A percentile compares a stretch with the other conserved stretches of the same genome.
Evolutionary conservation across 1,140 invertebrate species (phyloP).

Genomic region (Ectropis grisescens): DNA sequence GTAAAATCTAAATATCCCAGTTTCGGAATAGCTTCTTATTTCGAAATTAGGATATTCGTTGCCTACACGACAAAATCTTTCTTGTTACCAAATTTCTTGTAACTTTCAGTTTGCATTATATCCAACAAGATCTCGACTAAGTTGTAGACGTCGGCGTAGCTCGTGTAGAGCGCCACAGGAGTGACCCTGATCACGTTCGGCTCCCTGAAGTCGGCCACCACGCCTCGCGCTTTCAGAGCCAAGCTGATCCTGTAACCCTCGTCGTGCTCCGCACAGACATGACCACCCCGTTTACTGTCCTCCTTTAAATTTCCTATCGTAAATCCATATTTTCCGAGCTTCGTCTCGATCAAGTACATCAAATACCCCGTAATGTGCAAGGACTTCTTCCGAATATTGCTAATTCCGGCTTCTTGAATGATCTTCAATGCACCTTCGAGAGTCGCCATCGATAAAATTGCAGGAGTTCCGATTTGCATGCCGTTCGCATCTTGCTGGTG

Average conservation of each 20-base stretch:
- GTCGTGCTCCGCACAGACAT: constrained; percentile 42
- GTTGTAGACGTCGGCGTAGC: constrained; percentile 38
- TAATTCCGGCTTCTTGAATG: constrained; percentile 35
- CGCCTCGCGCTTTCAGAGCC: constrained; percentile 28
- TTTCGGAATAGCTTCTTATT: too few relatives aligned
- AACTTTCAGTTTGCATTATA: constrained; percentile 30
- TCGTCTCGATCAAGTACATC: constrained; percentile 46
- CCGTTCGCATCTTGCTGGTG: constrained; percentile 38
- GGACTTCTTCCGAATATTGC: constrained; percentile 40
- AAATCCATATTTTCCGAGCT: constrained; percentile 30
- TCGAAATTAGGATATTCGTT: too few relatives aligned
- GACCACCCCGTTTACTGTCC: constrained; percentile 40
- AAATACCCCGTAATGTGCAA: constrained; percentile 42
- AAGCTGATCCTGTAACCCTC: constrained; percentile 45
- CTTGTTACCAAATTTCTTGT: constrained; percentile 19
- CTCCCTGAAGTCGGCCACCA: constrained; percentile 37
- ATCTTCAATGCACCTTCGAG: constrained; percentile 42
- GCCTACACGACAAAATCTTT: constrained; percentile 18
- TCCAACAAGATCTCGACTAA: constrained; percentile 35
- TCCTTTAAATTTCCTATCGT: constrained; percentile 33
- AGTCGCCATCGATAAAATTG: constrained; percentile 34
- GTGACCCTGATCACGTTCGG: constrained; percentile 43
- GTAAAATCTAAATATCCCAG: too few relatives aligned
- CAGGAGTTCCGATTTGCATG: constrained; percentile 47
- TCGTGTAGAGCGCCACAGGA: constrained; percentile 40